Base-by-base conservation (phyloP, 2,113 vertebrate genomes). In the Syngnathus floridae region DNA sequence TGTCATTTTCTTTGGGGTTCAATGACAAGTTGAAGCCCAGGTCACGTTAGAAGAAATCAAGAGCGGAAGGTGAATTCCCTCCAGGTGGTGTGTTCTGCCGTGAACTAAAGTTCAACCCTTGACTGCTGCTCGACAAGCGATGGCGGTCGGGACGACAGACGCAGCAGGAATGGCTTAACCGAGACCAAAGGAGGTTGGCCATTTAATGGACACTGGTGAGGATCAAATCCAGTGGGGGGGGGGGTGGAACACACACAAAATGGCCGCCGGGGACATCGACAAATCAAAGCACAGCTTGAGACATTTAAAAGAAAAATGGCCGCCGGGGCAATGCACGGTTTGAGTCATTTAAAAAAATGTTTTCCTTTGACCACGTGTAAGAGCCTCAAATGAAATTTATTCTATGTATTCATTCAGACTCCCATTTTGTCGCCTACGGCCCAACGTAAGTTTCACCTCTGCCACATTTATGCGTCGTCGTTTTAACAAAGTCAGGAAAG, bases 401-500 rank as follows among this genome's bases (percentile, higher is more conserved):
- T 16, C 14, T 43, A 61, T 61, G 40, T 43, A 57, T 79, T 81
- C 74, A 78, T 78, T 75, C 76, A 14, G 59, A 60, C 52, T 48
- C 67, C 57, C 66, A 67, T 36, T 46, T 62, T n/a, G 65, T 67
- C 66, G 66, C 58, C 35, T 41, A 43, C 36, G 35, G 82, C 64
- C 69, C 54, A 63, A 73, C 71, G 64, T 81, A 84, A 80, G 65
- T 71, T 81, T 62, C 58, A 52, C 65, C 52, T 62, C 62, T 70
- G 61, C 71, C 63, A 68, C 76, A 67, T 83, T 85, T 79, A 77
- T 81, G n/a, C n/a, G n/a, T n/a, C n/a, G n/a, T 82, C 57, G 68
- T 64, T 76, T 77, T 82, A 85, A 82, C 72, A 72, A 78, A 62
- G 70, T 60, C 73, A 36, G 60, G 76, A 65, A 38, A 45, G 66